These are phyloP conservation scores for Rugalucina vietnamica DNA, from an alignment of 2,888 invertebrate genomes.

Conservation along the genomic window DNA sequence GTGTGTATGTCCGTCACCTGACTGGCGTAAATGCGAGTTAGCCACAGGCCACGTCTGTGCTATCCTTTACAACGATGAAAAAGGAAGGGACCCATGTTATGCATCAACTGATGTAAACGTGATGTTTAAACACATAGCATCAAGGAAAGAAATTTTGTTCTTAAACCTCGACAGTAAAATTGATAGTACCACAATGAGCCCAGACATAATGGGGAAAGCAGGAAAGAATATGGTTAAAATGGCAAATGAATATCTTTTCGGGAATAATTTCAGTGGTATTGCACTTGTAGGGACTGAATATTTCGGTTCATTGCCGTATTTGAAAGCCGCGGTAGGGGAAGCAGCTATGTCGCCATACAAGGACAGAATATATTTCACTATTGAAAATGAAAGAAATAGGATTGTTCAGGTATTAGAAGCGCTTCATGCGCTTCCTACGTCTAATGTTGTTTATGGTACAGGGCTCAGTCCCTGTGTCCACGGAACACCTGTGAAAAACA, in stretches of 20 bases:
- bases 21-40: not conserved
- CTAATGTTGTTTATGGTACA: conserved; percentile 19
- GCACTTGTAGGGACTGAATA: not conserved
- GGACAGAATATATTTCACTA: conserved; percentile 17
- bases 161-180: conserved; percentile 26
- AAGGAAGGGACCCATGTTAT: conserved; percentile 13
- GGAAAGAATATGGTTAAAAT: not conserved
- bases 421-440: not conserved
- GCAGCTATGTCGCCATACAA: not conserved
- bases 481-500: not conserved
- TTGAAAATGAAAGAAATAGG: conserved; percentile 5
- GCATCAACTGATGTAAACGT: not conserved
- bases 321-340: not conserved
- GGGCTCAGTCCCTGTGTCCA: conserved; percentile 8
- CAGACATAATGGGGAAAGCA: not conserved
- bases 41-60: conserved; percentile 28
- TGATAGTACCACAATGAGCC: not conserved
- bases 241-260: not conserved
- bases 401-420: not conserved
- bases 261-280: not conserved
- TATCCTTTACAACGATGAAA: conserved; percentile 3
- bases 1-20: conserved; percentile 20
- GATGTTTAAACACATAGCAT: conserved; percentile 3
- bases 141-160: not conserved
- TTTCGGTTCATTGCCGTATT: not conserved